phyloP scores from a whole-genome alignment of 2,888 invertebrate species.

The Coelinius sp. region DNA sequence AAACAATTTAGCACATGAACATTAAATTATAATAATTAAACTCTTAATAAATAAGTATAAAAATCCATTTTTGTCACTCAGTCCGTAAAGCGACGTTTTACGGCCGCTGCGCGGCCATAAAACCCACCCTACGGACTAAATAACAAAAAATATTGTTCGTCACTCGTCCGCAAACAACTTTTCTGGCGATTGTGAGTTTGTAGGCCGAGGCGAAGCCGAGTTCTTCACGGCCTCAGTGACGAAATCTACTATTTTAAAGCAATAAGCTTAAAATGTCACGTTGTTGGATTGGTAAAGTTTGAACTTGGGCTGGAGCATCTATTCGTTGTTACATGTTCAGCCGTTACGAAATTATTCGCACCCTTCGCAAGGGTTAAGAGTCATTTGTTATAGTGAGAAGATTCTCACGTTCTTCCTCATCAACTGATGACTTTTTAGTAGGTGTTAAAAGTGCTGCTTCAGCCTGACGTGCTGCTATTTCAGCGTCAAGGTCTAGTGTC shows the following conservation, averaged over 20 bases:
- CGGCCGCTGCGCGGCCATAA: too few species aligned
- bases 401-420: constrained; percentile 62
- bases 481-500: constrained; percentile 52
- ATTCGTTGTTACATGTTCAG: constrained; percentile 47
- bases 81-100: too few species aligned
- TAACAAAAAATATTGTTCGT: too few species aligned
- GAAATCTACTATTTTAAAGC: too few species aligned
- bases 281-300: constrained; percentile 34
- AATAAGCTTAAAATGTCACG: constrained; percentile 57
- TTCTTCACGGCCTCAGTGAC: too few species aligned
- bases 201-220: too few species aligned
- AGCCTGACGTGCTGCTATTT: constrained; percentile 54
- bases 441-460: constrained; percentile 54
- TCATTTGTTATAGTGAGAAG: constrained; percentile 61
- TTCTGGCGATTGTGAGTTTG: too few species aligned
- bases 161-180: too few species aligned
- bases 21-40: neutral
- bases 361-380: constrained; percentile 65
- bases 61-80: neutral
- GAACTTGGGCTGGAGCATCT: constrained; percentile 34
- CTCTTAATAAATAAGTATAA: constrained; percentile 1
- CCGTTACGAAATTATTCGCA: constrained; percentile 46
- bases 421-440: constrained; percentile 52
- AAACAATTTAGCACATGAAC: neutral
- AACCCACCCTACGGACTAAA: too few species aligned